phyloP scores from a whole-genome alignment of 2,797 vertebrate genomes.

The Vireo griseus region DNA sequence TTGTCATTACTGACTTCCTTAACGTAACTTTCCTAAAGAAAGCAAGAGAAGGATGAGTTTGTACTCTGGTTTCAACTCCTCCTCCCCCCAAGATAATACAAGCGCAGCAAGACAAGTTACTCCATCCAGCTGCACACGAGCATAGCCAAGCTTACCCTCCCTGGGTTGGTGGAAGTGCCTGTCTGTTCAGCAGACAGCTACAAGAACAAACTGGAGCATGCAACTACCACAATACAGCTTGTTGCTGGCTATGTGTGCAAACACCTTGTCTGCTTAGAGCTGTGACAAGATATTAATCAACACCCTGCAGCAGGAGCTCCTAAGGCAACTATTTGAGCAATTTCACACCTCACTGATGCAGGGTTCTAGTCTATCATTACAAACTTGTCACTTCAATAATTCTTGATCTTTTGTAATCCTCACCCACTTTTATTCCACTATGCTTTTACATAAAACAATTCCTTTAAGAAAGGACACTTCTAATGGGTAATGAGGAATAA shows the following conservation, averaged over 20 bases:
- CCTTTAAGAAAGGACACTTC: not conserved
- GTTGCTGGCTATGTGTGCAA: rapidly evolving
- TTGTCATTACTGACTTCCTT: constrained; percentile 85
- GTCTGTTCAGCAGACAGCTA: not conserved
- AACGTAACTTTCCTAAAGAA: constrained; percentile 86
- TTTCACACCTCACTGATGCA: not conserved
- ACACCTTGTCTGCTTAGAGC: not conserved
- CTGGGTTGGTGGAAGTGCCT: not conserved
- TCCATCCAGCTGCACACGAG: rapidly evolving
- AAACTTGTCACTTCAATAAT: not conserved
- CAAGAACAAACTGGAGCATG: not conserved
- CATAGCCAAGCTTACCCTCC: not conserved
- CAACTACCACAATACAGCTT: not conserved
- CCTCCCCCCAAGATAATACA: not conserved
- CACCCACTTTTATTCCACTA: not conserved
- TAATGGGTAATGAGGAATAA: not conserved
- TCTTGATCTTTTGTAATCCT: not conserved
- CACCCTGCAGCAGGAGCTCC: not conserved
- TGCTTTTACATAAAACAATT: not conserved
- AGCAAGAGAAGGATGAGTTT: not conserved
- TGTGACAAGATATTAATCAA: not conserved
- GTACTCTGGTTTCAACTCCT: not conserved
- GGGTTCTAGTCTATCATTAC: not conserved
- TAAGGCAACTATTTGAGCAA: not conserved
- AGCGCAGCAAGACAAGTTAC: not conserved